phyloP scores from a whole-genome alignment of 2,797 vertebrate genomes.

The Chelonia mydas region DNA sequence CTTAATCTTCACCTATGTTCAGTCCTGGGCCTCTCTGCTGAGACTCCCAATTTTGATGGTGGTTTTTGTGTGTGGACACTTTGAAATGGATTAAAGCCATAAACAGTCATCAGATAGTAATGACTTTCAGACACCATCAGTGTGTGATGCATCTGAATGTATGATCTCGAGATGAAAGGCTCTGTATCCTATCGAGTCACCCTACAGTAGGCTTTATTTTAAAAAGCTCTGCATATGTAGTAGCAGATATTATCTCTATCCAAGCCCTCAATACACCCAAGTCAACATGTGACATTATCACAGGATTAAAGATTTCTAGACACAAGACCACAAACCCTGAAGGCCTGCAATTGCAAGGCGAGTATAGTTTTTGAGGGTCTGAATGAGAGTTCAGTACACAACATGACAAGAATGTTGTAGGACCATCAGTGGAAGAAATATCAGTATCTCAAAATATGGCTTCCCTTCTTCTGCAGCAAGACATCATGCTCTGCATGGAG shows the following conservation, averaged over 20 bases:
- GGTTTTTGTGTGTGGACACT: neutral
- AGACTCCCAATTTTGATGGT: neutral
- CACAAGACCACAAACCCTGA: neutral
- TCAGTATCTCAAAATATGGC: neutral
- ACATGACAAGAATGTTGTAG: neutral
- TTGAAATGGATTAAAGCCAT: neutral
- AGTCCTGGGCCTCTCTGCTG: neutral
- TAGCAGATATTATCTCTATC: neutral
- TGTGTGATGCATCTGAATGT: slow-evolving; percentile 34
- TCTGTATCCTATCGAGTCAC: slow-evolving; percentile 15
- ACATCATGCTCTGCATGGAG: slow-evolving; percentile 13
- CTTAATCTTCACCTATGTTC: neutral
- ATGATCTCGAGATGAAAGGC: slow-evolving; percentile 53
- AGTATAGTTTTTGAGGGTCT: neutral
- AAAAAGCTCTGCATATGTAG: neutral
- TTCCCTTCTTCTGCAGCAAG: neutral
- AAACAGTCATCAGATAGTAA: neutral
- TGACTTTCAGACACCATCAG: neutral
- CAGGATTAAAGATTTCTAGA: neutral
- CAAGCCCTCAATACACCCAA: neutral
- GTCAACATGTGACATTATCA: accelerated
- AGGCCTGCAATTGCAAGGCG: neutral
- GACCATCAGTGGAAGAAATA: neutral
- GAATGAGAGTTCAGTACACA: accelerated
- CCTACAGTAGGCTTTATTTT: slow-evolving; percentile 43